A percentile compares a stretch with the other conserved stretches of the same genome.
phyloP scores from a whole-genome alignment of 2,888 invertebrate genomes.

The Phortica okadai region DNA sequence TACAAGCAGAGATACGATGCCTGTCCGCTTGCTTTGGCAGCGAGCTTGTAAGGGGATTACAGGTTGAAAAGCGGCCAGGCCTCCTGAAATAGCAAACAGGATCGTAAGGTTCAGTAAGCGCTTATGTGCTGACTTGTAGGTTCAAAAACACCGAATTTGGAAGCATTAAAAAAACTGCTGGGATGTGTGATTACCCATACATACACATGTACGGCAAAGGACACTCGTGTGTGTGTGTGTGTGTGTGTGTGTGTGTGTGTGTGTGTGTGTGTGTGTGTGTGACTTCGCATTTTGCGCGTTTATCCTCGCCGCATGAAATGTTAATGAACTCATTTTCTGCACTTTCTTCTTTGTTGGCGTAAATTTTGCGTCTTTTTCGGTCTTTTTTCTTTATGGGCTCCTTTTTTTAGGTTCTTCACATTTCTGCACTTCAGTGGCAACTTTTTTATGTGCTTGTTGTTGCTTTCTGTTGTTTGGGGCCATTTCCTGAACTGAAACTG shows the following conservation, averaged over 20 bases:
- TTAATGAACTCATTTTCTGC: constrained; percentile 49
- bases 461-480: neutral
- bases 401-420: neutral
- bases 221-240: neutral
- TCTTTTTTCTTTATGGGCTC: constrained; percentile 1
- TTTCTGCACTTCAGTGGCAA: neutral
- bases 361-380: neutral
- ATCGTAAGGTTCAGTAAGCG: too few relatives aligned
- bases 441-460: neutral
- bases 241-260: neutral
- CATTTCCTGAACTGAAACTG: neutral
- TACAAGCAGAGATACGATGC: too few relatives aligned
- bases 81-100: too few relatives aligned
- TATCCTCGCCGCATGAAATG: constrained; percentile 42
- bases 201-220: neutral
- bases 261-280: constrained; percentile 6
- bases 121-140: too few relatives aligned
- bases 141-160: too few relatives aligned
- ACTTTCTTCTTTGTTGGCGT: constrained; percentile 32
- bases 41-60: too few relatives aligned
- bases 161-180: too few relatives aligned
- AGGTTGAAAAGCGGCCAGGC: too few relatives aligned
- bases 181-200: too few relatives aligned
- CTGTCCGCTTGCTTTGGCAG: too few relatives aligned
- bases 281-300: constrained; percentile 41